Evolutionary conservation across 2,888 invertebrate genomes (phyloP), one percentile per base, ranked within the genome.

Genomic region (Euclidia mi): DNA sequence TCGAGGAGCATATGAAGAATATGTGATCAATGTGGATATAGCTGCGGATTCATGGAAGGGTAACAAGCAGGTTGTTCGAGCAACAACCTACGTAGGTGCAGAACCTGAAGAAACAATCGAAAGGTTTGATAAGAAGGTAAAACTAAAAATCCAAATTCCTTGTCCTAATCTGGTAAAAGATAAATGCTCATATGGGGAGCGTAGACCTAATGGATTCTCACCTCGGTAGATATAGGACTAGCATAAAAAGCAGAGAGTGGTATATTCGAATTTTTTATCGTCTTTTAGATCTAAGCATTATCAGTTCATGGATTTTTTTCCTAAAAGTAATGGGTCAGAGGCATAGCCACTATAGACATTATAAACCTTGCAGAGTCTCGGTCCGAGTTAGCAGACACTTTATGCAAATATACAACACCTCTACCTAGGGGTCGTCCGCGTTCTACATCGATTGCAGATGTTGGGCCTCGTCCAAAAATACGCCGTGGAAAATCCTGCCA

Each of bases 181-280:
- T n/a, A 20, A 59, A 56, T 43, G 20, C 15, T 1, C 49, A 58
- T 43, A 49, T 46, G 56, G 47, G 56, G 1, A 45, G 57, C 1
- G 47, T 53, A 1, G 59, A 61, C 9, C 20, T 53, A 3, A 53
- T 66, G 60, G 60, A 65, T 10, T 56, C 44, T 32, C 52, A 52
- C 45, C 15, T 63, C 25, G 63, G 62, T 14, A 48, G 68, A 45
- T 61, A 71, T 25, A 55, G 18, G 32, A 66, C 70, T 3, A 46
- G 56, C 37, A 59, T 65, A 37, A 69, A 66, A 15, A 60, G 58
- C 25, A 55, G 56, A 48, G 65, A 66, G 20, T 68, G 68, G 68
- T 61, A 64, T 37, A 53, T 64, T 43, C 9, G 65, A n/a, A 55
- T 64, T n/a, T 65, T 71, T 43, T 60, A 61, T 46, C 61, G 65